Evolutionary conservation across 2,797 vertebrate genomes (phyloP).

Genomic region (Numenius phaeopus): DNA sequence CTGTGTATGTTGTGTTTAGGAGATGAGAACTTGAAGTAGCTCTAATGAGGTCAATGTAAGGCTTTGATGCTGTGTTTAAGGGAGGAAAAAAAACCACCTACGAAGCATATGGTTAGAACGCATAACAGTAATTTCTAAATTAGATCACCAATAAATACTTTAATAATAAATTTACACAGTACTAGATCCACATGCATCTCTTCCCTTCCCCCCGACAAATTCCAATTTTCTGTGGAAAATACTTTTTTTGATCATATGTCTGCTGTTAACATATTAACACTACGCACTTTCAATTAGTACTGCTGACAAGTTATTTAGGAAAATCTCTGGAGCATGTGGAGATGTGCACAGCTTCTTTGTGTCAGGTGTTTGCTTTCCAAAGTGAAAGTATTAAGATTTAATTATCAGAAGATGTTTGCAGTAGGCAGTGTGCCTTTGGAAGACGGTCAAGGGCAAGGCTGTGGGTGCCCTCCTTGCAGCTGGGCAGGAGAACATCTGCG

Average conservation of each 20-base stretch:
- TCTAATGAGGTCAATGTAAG: neutral
- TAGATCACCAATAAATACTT: neutral
- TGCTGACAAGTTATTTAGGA: slow-evolving; percentile 40
- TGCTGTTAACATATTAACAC: neutral
- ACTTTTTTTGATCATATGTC: neutral
- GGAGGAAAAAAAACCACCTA: neutral
- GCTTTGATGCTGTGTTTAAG: neutral
- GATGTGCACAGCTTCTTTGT: neutral
- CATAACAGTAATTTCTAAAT: neutral
- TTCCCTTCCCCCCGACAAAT: neutral
- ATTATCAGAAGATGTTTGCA: neutral
- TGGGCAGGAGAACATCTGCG: neutral
- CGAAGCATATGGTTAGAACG: neutral
- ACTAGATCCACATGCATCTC: neutral
- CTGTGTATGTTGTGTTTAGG: neutral
- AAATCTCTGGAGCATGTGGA: slow-evolving; percentile 26
- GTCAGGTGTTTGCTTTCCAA: slow-evolving; percentile 35
- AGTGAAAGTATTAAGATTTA: neutral
- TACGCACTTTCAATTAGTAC: neutral
- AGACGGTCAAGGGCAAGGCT: neutral
- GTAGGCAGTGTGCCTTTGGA: neutral
- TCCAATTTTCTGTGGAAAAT: neutral
- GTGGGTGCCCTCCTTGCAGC: neutral
- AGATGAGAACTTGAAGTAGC: neutral
- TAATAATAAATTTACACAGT: neutral